Evolutionary conservation across 2,797 vertebrate genomes (phyloP), one percentile per base, ranked within the genome.

Genomic region (Sciurus carolinensis): DNA sequence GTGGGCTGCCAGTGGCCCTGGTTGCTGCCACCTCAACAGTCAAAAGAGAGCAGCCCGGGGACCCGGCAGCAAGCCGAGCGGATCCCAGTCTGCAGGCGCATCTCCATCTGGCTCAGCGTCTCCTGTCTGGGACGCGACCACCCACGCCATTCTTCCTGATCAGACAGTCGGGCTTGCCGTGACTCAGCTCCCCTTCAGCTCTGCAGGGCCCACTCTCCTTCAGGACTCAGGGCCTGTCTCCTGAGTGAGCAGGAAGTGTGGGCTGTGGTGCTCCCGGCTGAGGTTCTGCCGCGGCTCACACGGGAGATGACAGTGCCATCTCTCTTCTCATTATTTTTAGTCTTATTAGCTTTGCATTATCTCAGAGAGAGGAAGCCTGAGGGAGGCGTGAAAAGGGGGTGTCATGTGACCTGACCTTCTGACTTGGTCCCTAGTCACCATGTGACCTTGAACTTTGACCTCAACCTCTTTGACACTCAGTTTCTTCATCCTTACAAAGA

Each of bases 61-160:
- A 92, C 80, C 95, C 44, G 28, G 26, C 95, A 95, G 92, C n/a
- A 88, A 30, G 22, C 87, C 12, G 6, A 91, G 52, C 75, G 73
- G 87, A 81, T 96, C 67, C 81, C 93, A 71, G 89, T 95, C 81
- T 85, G 54, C 96, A 93, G 96, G 98, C 97, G 7, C 11, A 0
- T 90, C 88, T 95, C 79, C 97, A 95, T 97, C 96, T 67, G 95
- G 96, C 95, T 20, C 28, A 81, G 44, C 71, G 9, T 67, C n/a
- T 96, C 91, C 89, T 95, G 44, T 97, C 95, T 98, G 95, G 95
- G 96, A 95, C 59, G n/a, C 20, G 50, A 77, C 93, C 97, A 96
- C 96, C 96, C 91, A 95, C 94, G 54, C 83, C 36, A 89, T 92
- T 90, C 80, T 44, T 94, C 39, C 88, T 91, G 96, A 92, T 97